phyloP scores from a whole-genome alignment of 2,888 invertebrate genomes.

The Neoscelio sp. region DNA sequence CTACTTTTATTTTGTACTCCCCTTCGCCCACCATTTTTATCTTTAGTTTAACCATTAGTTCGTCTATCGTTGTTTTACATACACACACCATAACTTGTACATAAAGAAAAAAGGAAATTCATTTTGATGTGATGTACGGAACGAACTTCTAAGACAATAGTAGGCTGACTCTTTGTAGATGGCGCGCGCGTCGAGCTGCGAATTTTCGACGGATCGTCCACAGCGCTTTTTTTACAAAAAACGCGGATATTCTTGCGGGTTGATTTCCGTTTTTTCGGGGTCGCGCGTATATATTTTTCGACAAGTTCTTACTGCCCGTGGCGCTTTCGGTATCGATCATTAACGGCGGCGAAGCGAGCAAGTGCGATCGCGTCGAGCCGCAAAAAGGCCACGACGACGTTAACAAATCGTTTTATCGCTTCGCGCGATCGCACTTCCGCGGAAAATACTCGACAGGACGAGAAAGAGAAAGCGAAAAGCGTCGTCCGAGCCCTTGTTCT shows the following conservation, averaged over 20 bases:
- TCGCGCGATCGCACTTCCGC: conserved; percentile 43
- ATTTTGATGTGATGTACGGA: conserved; percentile 10
- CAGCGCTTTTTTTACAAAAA: neutral
- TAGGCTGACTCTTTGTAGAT: conserved; percentile 1
- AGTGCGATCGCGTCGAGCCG: conserved; percentile 20
- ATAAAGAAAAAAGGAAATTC: conserved; percentile 29
- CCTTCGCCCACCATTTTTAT: neutral
- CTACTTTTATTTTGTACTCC: conserved; percentile 59
- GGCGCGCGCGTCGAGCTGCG: too few species aligned
- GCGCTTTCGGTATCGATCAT: conserved; percentile 53
- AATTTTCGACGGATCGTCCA: too few species aligned
- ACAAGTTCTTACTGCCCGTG: conserved; percentile 7
- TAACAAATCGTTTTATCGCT: conserved; percentile 64
- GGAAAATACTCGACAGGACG: conserved; percentile 29
- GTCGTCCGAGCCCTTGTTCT: conserved; percentile 16
- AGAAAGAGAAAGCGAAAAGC: conserved; percentile 18
- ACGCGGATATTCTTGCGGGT: too few species aligned
- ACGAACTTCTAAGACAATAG: conserved; percentile 41
- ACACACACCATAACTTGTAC: conserved; percentile 23
- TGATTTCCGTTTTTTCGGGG: too few species aligned
- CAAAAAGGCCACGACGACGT: conserved; percentile 44
- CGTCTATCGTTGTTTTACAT: too few species aligned
- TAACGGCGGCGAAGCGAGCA: conserved; percentile 11
- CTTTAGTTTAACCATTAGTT: neutral
- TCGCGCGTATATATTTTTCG: neutral